Evolutionary conservation across 1,140 invertebrate species (phyloP).

Genomic region (Cepaea nemoralis): DNA sequence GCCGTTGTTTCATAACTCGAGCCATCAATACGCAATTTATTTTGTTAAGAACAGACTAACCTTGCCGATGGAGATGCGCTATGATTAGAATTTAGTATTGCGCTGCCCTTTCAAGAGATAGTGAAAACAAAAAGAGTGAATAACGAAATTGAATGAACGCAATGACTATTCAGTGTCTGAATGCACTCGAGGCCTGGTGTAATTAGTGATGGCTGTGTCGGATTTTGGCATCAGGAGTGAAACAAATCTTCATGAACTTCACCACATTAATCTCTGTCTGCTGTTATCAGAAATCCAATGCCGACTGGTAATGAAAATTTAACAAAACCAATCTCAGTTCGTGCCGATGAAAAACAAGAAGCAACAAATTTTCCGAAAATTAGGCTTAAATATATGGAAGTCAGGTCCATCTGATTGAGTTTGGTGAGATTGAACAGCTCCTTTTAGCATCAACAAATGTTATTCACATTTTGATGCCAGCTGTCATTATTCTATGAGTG

Average conservation of each 20-base stretch:
- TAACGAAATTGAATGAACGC: conserved; percentile 17
- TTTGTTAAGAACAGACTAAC: conserved; percentile 10
- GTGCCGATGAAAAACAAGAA: too few species aligned
- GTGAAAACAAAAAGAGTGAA: conserved; percentile 8
- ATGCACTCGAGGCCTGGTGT: not conserved
- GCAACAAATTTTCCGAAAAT: too few species aligned
- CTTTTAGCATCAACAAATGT: too few species aligned
- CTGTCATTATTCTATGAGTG: too few species aligned
- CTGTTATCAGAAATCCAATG: conserved; percentile 1
- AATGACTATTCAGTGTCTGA: conserved; percentile 2
- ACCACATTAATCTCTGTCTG: not conserved
- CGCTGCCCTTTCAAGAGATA: not conserved
- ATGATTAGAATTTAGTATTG: conserved; percentile 17
- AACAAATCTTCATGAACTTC: conserved; percentile 1
- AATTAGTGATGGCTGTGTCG: not conserved
- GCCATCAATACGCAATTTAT: conserved; percentile 14
- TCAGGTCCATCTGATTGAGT: too few species aligned
- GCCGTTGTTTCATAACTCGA: conserved; percentile 27
- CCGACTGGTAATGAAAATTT: not conserved
- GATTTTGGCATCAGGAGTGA: not conserved
- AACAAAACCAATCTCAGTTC: not conserved
- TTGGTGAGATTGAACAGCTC: too few species aligned
- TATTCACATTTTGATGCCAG: too few species aligned
- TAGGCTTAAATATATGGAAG: too few species aligned
- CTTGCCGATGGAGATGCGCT: conserved; percentile 1